Percentiles rank a stretch among this genome's conserved stretches.
Conservation (phyloP, 2,113 vertebrate species). For the Corythoichthys intestinalis region DNA sequence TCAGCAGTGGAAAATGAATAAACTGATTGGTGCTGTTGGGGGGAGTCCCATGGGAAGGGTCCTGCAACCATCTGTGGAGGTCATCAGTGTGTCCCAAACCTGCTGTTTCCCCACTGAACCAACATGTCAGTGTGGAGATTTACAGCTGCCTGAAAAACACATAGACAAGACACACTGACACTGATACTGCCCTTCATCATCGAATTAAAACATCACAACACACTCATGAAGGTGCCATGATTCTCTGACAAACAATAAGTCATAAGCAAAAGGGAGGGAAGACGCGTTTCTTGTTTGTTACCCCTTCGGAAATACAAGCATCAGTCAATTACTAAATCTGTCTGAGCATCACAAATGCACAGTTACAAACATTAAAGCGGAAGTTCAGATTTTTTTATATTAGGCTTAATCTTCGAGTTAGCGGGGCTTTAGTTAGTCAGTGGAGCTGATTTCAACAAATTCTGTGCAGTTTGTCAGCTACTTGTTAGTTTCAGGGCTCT, state of each 20-base stretch:
- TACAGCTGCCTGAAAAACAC: conserved; percentile 55
- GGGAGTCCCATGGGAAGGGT: conserved; percentile 50
- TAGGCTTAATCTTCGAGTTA: no score
- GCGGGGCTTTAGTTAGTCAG: no score
- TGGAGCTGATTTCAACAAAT: no score
- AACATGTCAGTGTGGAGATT: conserved; percentile 66
- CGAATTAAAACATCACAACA: conserved; percentile 22
- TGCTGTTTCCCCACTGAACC: conserved; percentile 64
- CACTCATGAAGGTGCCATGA: conserved; percentile 13
- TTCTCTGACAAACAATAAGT: conserved; percentile 28
- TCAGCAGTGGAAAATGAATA: conserved; percentile 68
- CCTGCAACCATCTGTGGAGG: conserved; percentile 63
- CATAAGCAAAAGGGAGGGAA: conserved; percentile 19
- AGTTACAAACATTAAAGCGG: conserved; percentile 49
- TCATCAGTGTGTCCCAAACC: conserved; percentile 66
- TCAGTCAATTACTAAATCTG: conserved; percentile 48
- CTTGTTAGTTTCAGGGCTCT: no score
- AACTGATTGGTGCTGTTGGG: conserved; percentile 58
- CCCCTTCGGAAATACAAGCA: conserved; percentile 47
- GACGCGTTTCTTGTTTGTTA: conserved; percentile 3
- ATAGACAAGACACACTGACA: conserved; percentile 3
- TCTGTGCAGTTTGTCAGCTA: no score
- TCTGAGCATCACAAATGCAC: conserved; percentile 34
- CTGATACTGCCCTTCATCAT: not conserved
- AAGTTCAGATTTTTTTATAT: no score